Evolutionary conservation across 1,140 invertebrate genomes (phyloP), one percentile per base, ranked within the genome.

Genomic region (Lasaia peninsularis): DNA sequence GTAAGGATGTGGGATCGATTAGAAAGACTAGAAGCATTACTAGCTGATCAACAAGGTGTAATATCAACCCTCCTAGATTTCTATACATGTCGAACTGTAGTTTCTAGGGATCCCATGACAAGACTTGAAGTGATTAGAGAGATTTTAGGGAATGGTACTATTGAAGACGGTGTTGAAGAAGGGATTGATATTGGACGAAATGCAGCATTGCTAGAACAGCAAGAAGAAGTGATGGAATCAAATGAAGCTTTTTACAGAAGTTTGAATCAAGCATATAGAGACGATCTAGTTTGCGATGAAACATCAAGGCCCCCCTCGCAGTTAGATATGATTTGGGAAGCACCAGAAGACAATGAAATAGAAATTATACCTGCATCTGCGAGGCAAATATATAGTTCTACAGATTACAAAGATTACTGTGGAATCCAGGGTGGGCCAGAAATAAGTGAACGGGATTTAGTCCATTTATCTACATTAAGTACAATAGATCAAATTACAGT

Each of bases 1-100:
- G 94, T 97, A 11, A 96, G 96, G 76, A 98, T 98, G 94, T 98
- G 96, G 96, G 95, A 96, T 76, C 91, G 96, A 53, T 90, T 98
- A 48, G 96, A 98, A 73, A 96, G 97, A 82, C 87, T 98, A n/a
- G 97, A 98, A 81, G 92, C 94, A 34, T 91, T 98, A 40, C 90
- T 98, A 0, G 94, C 94, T 72, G 96, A 98, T 75, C 96, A 98
- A 83, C 96, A 98, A 77, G 94, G 94, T 61, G 95, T 98, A n/a
- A 97, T 98, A 56, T 92, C 93, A 18, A 96, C 97, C 75, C 88
- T 98, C 68, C 92, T 97, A 75, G 94, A 95, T 71, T 94, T 96
- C 72, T 96, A 96, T 72, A 80, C 89, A 1, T 87, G 86, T 65
- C 84, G 86, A 8, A 82, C 73, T 56, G 86, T 76, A 50, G 77